Evolutionary conservation across 2,797 vertebrate genomes (phyloP).

Genomic region (Poeciliopsis turneri): DNA sequence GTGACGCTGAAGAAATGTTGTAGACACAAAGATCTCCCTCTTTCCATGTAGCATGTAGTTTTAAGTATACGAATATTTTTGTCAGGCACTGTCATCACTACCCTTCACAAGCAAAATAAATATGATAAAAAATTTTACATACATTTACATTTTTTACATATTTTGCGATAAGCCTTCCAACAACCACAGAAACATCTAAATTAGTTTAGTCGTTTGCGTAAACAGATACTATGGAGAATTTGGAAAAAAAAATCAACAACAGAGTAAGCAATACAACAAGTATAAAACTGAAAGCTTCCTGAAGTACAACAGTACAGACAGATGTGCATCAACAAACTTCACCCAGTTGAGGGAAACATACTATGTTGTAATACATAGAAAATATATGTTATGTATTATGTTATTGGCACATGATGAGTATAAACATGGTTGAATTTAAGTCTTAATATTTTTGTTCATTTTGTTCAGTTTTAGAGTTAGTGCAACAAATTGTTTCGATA

Average conservation of each 20-base stretch:
- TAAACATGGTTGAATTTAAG: background rate
- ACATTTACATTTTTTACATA: no score
- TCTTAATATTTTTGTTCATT: background rate
- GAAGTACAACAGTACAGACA: background rate
- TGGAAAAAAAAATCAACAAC: no score
- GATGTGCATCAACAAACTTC: background rate
- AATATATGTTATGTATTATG: background rate
- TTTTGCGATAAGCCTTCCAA: no score
- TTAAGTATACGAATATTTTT: no score
- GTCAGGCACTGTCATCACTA: no score
- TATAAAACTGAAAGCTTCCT: background rate
- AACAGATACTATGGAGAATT: no score
- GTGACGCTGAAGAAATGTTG: no score
- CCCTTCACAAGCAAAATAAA: no score
- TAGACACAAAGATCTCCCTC: background rate
- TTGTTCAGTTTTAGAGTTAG: background rate
- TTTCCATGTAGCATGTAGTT: background rate
- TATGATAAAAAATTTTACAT: no score
- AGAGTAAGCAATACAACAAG: no score
- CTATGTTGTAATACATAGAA: background rate
- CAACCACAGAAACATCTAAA: no score
- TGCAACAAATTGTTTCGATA: background rate
- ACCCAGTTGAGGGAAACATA: background rate
- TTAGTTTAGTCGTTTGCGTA: no score
- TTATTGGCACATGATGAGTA: background rate